phyloP scores from a whole-genome alignment of 2,797 vertebrate genomes.

The Diplodus sargus region DNA sequence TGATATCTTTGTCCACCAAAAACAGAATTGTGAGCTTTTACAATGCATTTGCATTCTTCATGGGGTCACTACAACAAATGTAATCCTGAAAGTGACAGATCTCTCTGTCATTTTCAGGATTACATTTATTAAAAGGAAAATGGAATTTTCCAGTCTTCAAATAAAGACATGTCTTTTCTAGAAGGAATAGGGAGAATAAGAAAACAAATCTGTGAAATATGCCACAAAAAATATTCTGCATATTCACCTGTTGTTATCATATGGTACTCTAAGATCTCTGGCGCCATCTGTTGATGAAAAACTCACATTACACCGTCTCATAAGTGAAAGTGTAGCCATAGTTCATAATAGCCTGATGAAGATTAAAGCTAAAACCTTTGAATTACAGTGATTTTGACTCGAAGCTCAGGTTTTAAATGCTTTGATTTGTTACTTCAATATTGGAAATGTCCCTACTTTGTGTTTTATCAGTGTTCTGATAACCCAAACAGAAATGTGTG shows the following conservation, averaged over 20 bases:
- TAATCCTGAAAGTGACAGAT: too few species aligned
- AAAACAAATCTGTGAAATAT: not conserved
- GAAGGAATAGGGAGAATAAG: not conserved
- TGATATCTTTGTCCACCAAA: not conserved
- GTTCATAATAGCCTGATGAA: not conserved
- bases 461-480: not conserved
- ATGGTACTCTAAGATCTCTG: constrained; percentile 20
- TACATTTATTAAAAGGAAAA: not conserved
- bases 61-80: not conserved
- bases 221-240: too few species aligned
- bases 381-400: not conserved
- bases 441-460: not conserved
- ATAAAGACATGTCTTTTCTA: not conserved
- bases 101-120: not conserved
- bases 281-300: constrained; percentile 66
- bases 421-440: not conserved
- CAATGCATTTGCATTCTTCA: not conserved
- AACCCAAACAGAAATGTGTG: not conserved
- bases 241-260: too few species aligned
- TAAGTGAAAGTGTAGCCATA: not conserved
- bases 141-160: not conserved
- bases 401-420: not conserved
- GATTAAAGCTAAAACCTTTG: not conserved
- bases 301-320: constrained; percentile 13
- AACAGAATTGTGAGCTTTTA: not conserved